phyloP scores from a whole-genome alignment of 2,797 vertebrate genomes.

The Phoxinus dragarum region DNA sequence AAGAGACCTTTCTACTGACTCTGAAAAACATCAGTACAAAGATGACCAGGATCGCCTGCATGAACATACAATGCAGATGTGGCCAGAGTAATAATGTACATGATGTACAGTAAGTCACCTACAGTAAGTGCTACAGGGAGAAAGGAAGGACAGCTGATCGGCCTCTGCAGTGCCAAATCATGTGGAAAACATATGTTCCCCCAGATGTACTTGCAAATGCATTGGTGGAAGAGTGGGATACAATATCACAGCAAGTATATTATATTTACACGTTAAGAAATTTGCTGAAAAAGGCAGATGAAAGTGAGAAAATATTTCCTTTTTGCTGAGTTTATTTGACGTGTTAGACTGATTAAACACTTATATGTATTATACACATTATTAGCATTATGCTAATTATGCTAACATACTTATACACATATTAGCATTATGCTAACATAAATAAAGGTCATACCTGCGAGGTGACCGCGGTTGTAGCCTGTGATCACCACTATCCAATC shows the following conservation, averaged over 20 bases:
- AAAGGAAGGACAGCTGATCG: too few species aligned
- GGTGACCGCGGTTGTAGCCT: conserved; percentile 77
- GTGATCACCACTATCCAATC: conserved; percentile 81
- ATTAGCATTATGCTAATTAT: not conserved
- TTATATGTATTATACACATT: too few species aligned
- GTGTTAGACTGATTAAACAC: not conserved
- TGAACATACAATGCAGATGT: not conserved
- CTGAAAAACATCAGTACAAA: not conserved
- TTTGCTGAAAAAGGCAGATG: too few species aligned
- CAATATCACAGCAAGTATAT: too few species aligned
- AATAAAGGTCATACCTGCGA: conserved; percentile 72
- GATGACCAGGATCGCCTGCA: not conserved
- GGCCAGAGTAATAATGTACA: not conserved
- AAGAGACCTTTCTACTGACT: not conserved
- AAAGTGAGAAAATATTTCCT: not conserved
- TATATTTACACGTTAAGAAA: too few species aligned
- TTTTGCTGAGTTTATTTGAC: not conserved
- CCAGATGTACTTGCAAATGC: too few species aligned
- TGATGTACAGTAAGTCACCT: not conserved
- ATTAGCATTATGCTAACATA: not conserved
- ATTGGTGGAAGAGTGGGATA: too few species aligned
- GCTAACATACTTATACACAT: not conserved
- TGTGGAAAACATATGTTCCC: too few species aligned
- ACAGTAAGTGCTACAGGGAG: not conserved
- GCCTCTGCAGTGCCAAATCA: too few species aligned